Evolutionary conservation across 2,797 vertebrate species (phyloP).

Genomic region (Typhlichthys subterraneus): DNA sequence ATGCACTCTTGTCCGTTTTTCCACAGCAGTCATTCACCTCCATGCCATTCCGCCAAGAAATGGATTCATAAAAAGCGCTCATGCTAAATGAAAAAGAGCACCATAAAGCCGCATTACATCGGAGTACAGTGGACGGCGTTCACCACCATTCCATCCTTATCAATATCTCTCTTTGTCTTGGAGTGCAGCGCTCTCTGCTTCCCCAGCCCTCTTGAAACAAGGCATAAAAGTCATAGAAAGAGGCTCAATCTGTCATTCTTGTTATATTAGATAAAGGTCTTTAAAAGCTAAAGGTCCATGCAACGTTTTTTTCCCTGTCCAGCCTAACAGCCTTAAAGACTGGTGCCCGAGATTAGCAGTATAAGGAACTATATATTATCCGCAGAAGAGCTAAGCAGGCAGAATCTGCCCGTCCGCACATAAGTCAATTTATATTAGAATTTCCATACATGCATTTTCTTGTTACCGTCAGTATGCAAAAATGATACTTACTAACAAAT

Average conservation of each 20-base stretch:
- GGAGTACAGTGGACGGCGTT: conserved; percentile 69
- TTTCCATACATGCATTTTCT: conserved; percentile 99
- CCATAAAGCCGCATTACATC: conserved; percentile 77
- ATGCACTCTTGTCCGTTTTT: conserved; percentile 37
- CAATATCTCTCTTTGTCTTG: conserved; percentile 70
- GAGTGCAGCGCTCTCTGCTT: conserved; percentile 47
- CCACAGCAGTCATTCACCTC: conserved; percentile 54
- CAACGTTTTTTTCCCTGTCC: conserved; percentile 54
- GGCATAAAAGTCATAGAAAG: conserved; percentile 79
- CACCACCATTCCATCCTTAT: conserved; percentile 71
- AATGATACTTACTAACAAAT: conserved; percentile 98
- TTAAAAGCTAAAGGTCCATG: conserved; percentile 75
- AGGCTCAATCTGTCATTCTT: conserved; percentile 77
- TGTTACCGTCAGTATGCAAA: conserved; percentile 99
- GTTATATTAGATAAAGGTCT: conserved; percentile 82
- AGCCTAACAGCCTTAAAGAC: conserved; percentile 71
- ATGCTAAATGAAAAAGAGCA: conserved; percentile 80
- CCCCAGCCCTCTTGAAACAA: conserved; percentile 67
- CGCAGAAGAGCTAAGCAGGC: conserved; percentile 97
- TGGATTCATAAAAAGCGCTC: conserved; percentile 80
- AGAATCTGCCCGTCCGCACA: conserved; percentile 89
- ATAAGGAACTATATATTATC: conserved; percentile 91
- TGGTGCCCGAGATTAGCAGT: conserved; percentile 91
- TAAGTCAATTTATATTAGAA: conserved; percentile 99
- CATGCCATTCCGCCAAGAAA: conserved; percentile 66